Conservation (phyloP, 2,888 invertebrate genomes). For the Odontomyia ornata region DNA sequence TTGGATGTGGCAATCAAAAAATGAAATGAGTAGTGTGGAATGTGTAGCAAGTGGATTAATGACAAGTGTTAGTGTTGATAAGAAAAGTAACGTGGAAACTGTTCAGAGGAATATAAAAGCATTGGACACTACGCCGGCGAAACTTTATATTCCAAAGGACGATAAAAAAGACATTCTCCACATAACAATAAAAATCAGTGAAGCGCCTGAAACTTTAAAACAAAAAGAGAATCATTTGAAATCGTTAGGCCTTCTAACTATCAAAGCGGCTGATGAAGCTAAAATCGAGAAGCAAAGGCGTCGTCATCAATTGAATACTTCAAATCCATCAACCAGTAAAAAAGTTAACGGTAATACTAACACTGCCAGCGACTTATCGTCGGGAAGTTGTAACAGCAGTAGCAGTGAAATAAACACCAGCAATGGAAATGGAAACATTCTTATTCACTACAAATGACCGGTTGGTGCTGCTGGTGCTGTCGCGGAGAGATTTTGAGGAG, state of each 20-base stretch:
- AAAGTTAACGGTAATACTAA: conserved; percentile 46
- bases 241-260: conserved; percentile 77
- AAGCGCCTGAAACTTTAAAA: conserved; percentile 71
- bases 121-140: no score
- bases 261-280: conserved; percentile 77
- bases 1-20: not conserved
- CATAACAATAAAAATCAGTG: conserved; percentile 40
- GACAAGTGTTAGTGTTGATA: not conserved
- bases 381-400: not conserved
- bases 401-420: not conserved
- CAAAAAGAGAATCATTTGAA: conserved; percentile 79
- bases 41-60: conserved; percentile 3
- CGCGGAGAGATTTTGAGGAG: no score
- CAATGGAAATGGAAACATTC: conserved; percentile 8
- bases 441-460: no score
- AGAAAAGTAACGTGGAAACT: no score
- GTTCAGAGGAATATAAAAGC: no score
- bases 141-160: not conserved
- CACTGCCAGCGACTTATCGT: not conserved
- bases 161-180: conserved; percentile 36
- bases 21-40: not conserved
- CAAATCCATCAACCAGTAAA: conserved; percentile 12
- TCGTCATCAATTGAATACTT: conserved; percentile 60
- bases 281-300: conserved; percentile 69
- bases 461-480: no score